Conservation (phyloP, 2,888 invertebrate genomes). For the Rhynchonema sp. region DNA sequence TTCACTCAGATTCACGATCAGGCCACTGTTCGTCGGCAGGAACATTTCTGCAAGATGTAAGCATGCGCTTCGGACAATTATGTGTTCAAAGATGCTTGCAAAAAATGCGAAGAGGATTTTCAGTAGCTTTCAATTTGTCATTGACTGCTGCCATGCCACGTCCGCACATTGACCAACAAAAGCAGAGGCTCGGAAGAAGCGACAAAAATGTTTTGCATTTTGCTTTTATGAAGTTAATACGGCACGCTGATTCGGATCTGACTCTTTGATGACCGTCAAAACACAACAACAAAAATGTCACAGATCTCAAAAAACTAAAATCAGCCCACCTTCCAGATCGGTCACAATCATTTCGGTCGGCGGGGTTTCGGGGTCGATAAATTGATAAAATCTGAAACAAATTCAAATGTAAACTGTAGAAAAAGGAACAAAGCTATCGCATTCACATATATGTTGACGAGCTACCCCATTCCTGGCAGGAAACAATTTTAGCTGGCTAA, state of each 20-base stretch:
- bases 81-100: background rate
- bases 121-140: background rate
- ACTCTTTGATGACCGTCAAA: background rate
- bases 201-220: no score
- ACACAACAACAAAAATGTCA: background rate
- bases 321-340: constrained; percentile 58
- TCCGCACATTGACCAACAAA: background rate
- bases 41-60: constrained; percentile 65
- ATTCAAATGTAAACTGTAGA: no score
- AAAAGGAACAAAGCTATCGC: no score
- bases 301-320: background rate
- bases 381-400: constrained; percentile 77
- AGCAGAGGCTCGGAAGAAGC: no score
- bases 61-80: no score
- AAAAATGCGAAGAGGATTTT: background rate
- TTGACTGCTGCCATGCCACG: background rate
- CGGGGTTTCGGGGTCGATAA: constrained; percentile 18
- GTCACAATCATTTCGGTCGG: constrained; percentile 46
- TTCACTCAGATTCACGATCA: constrained; percentile 75
- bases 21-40: constrained; percentile 72
- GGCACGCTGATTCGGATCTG: no score
- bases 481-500: no score
- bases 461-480: no score
- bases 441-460: no score
- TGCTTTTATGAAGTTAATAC: no score